Evolutionary conservation across 2,797 vertebrate genomes (phyloP), one percentile per base, ranked within the genome.

Genomic region (Rhinophrynus dorsalis): DNA sequence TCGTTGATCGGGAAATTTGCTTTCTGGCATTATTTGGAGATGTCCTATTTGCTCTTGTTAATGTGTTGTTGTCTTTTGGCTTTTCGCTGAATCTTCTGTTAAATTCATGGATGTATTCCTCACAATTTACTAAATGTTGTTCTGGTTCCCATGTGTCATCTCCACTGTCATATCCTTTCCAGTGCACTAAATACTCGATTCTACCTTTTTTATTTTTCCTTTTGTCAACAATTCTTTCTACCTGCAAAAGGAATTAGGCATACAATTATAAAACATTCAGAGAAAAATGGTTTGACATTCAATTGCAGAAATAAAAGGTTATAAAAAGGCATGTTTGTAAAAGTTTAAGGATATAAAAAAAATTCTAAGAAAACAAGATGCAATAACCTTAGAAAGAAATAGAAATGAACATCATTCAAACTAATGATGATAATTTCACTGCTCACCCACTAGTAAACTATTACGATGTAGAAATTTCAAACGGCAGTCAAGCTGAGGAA

Each of bases 111-210:
- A 98, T 96, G 69, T 95, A 96, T 50, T 93, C 90, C 82, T 94
- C 90, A 74, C 96, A 98, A 74, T 92, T 94, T 60, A 94, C 91
- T 76, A 99, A 89, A 85, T 99, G 93, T 72, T 86, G 91, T 78
- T 99, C 97, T 0, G 96, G 96, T 72, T 99, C 96, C 96, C 97
- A 99, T 0, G 96, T 99, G 79, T 98, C 97, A 0, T 93, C 94
- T 69, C 96, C 95, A 0, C 89, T 91, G 12, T 93, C 89, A 0
- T 97, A 99, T 55, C 96, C 97, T 81, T 95, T 91, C 96, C 97
- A 99, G 50, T 94, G 87, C 12, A 99, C 96, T 78, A 98, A 82
- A 75, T 99, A 98, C 75, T 99, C 96, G 6, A 90, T 92, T 84
- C 91, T 92, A 30, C 96, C 96, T 79, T 95, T 98, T 82, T 90